phyloP scores from a whole-genome alignment of 2,888 invertebrate species.

The Trypoxylon attenuatum region DNA sequence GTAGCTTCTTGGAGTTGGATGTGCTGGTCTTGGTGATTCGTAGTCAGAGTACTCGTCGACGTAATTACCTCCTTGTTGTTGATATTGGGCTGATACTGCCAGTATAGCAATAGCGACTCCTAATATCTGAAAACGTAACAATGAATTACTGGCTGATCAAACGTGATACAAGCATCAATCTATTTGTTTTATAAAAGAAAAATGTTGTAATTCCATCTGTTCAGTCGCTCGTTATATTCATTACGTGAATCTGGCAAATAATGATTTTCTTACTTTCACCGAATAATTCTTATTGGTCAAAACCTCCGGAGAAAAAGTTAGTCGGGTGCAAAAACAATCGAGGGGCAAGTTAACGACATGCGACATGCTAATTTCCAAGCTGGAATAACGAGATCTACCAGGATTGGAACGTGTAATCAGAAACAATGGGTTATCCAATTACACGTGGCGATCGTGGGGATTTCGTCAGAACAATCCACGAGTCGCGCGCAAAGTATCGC shows the following conservation, averaged over 20 bases:
- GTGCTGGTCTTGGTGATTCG: conserved; percentile 59
- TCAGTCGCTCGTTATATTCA: too few species aligned
- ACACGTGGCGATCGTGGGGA: background rate
- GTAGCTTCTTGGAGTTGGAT: conserved; percentile 75
- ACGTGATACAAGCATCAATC: too few species aligned
- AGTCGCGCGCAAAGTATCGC: background rate
- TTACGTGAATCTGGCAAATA: too few species aligned
- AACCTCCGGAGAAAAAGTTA: too few species aligned
- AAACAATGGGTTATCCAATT: background rate
- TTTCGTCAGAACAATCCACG: background rate
- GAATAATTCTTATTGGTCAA: too few species aligned
- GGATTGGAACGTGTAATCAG: background rate
- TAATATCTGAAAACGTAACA: conserved; percentile 45
- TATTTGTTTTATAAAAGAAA: too few species aligned
- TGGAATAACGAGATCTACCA: background rate
- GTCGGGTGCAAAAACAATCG: too few species aligned
- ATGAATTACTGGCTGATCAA: too few species aligned
- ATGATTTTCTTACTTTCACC: too few species aligned
- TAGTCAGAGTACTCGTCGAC: conserved; percentile 75
- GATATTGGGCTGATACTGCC: conserved; percentile 73
- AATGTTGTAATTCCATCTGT: too few species aligned
- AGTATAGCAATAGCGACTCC: conserved; percentile 41
- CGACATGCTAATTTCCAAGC: too few species aligned
- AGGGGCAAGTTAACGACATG: too few species aligned
- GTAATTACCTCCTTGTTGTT: conserved; percentile 64